Evolutionary conservation across 2,797 vertebrate genomes (phyloP), one percentile per base, ranked within the genome.

Genomic region (Gobionotothen gibberifrons): DNA sequence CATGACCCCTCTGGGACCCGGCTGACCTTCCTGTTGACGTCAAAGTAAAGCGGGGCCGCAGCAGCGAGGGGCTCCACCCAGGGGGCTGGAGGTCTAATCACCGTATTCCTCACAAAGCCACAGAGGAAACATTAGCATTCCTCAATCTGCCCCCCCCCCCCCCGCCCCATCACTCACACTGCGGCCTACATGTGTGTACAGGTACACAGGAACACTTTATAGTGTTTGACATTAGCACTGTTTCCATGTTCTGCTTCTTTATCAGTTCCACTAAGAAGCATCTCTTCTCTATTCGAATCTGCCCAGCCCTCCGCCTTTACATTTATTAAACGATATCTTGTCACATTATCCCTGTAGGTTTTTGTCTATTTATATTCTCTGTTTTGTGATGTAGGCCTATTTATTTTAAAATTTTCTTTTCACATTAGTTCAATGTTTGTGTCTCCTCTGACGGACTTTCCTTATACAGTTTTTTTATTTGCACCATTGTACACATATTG

Each of bases 71-170:
- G 92, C 93, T 94, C 90, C 93, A 93, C 91, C 93, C 91, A 74
- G 90, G 93, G 93, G 92, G 81, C 84, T 81, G 93, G 93, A 94
- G 93, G 94, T 88, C 92, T 94, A 94, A 95, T 94, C 92, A 90
- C 89, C 11, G 56, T 82, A 87, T 92, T 93, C 84, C 89, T 90
- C 82, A 56, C 79, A 77, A 83, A 81, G 79, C 86, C 89, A 85
- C 94, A 93, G 89, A 95, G 93, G 94, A 94, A 94, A 93, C 91
- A 93, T 94, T 94, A 94, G 90, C 89, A 93, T 94, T 95, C 92
- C 86, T 89, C 54, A 76, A 86, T 74, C 78, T 83, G 79, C 79
- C 71, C 84, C 68, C 84, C 81, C 89, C 79, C 71, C n/a, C n/a
- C n/a, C n/a, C n/a, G n/a, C 84, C 68, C 84, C 81, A 89, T 88